Percentiles rank a stretch among this genome's conserved stretches.
phyloP scores from a whole-genome alignment of 2,113 vertebrate species.

The Anolis sagrei region DNA sequence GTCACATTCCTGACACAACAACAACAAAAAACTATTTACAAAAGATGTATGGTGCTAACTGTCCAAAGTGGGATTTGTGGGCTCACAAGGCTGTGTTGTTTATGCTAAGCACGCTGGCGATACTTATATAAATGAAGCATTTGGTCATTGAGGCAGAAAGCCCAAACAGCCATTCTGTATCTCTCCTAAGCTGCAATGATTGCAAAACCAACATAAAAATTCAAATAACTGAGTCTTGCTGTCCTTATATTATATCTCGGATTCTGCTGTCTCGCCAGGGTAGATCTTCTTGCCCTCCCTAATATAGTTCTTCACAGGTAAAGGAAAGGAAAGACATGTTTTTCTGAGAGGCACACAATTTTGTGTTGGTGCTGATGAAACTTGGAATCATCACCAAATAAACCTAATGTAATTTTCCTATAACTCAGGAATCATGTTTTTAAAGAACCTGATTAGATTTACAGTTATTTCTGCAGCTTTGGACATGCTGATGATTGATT shows the following conservation, averaged over 20 bases:
- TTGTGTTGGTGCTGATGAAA: neutral
- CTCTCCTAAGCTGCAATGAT: neutral
- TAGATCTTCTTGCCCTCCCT: neutral
- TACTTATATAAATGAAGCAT: neutral
- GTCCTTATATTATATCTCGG: neutral
- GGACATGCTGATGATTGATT: neutral
- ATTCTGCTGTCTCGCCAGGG: neutral
- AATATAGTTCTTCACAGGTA: neutral
- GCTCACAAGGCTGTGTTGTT: neutral
- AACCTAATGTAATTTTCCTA: neutral
- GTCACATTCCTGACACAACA: too few relatives aligned
- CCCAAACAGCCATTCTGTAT: neutral
- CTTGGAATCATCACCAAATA: neutral
- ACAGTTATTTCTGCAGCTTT: neutral
- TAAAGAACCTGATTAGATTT: neutral
- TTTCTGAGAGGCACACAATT: neutral
- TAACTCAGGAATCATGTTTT: neutral
- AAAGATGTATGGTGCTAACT: neutral
- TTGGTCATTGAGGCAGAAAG: neutral
- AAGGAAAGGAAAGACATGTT: neutral
- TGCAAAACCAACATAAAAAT: neutral
- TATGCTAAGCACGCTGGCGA: neutral
- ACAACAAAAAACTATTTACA: too few relatives aligned
- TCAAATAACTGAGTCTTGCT: neutral
- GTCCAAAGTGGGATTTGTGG: neutral